Base-by-base conservation (phyloP, 2,113 vertebrate species). In the Tenrec ecaudatus region DNA sequence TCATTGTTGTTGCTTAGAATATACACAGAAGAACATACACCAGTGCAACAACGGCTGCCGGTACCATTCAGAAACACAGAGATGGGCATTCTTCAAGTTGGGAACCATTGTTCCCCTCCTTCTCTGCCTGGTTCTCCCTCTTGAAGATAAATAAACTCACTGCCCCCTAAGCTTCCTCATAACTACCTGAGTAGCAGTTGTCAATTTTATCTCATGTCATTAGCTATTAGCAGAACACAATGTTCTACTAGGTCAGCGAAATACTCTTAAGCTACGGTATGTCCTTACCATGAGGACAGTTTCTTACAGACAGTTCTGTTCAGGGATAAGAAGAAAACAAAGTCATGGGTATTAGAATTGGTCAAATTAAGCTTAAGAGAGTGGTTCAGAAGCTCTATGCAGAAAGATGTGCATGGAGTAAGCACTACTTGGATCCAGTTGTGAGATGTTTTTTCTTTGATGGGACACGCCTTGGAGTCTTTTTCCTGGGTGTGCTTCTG, bases 401-500 rank as follows among this genome's bases (percentile, higher is more conserved):
- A 81, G 23, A 75, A 29, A 71, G 2, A 2, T 23, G 68, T 71
- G 76, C 10, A 33, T 38, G 31, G 66, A n/a, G 76, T 40, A 38
- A 88, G 25, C 10, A 19, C 12, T 15, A 0, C 57, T 79, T 53
- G 10, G 33, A 38, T 33, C 25, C 31, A 20, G 58, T 0, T 38
- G 77, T 89, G 60, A 77, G 14, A 71, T 17, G 19, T 19, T 43
- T 83, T n/a, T 62, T 62, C 10, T 58, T 80, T 3, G 22, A 75
- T 0, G 22, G 66, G 12, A 23, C 20, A 15, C 10, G 1, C 5
- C 1, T 20, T 3, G 0, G 1, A 14, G 0, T n/a, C 11, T 0
- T 10, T 25, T 60, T 71, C 43, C 9, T 4, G 4, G 23, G 2
- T 47, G 27, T 5, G 0, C 27, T 75, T 75, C 57, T 3, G 3